phyloP scores from a whole-genome alignment of 2,113 vertebrate species.

The Lepus americanus region DNA sequence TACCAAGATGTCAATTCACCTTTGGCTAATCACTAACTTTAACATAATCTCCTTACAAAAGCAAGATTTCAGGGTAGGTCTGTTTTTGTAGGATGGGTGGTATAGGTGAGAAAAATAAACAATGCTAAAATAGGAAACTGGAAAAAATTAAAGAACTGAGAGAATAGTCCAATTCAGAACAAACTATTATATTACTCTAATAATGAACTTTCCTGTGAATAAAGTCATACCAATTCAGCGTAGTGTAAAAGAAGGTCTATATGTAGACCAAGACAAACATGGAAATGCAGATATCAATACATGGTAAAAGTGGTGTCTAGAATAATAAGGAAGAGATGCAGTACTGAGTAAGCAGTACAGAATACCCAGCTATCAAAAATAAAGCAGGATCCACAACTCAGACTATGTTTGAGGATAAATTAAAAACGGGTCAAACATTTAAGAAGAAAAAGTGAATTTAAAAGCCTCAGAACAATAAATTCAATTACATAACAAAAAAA shows the following conservation, averaged over 20 bases:
- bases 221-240: neutral
- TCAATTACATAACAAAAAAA: conserved; percentile 5
- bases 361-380: neutral
- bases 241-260: neutral
- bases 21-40: conserved; percentile 15
- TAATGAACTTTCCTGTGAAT: conserved; percentile 25
- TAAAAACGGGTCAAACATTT: conserved; percentile 11
- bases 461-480: neutral
- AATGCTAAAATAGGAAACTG: neutral
- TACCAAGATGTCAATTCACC: neutral
- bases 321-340: neutral
- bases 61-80: neutral
- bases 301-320: neutral
- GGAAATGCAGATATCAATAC: neutral
- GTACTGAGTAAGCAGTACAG: neutral
- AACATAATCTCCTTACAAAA: neutral
- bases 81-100: neutral
- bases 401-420: neutral
- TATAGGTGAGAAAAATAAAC: neutral
- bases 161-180: neutral
- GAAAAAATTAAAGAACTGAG: neutral
- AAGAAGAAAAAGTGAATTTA: neutral
- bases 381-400: neutral
- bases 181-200: neutral
- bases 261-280: conserved; percentile 16